Conservation (phyloP, 2,888 invertebrate genomes). For the Gari tellinella region DNA sequence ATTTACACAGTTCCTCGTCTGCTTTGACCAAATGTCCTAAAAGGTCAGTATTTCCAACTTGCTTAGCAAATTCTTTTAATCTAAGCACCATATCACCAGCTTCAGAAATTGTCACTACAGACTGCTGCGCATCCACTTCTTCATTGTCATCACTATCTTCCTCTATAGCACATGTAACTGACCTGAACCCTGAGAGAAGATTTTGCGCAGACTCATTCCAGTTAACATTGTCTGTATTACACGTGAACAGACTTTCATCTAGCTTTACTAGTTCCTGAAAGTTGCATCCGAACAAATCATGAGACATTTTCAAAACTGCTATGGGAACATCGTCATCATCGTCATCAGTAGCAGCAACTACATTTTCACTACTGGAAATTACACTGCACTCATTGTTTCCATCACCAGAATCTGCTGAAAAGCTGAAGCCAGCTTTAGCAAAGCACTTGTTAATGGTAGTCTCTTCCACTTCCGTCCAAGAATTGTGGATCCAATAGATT, state of each 20-base stretch:
- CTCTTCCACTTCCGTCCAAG: slow-evolving; percentile 13
- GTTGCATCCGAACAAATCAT: slow-evolving; percentile 4
- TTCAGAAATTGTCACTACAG: too few species aligned
- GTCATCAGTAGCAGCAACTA: too few species aligned
- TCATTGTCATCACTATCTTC: neutral
- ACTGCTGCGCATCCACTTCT: too few species aligned
- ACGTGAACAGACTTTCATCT: neutral
- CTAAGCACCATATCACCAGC: too few species aligned
- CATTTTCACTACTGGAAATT: neutral
- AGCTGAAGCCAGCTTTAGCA: slow-evolving; percentile 16
- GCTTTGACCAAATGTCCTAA: too few species aligned
- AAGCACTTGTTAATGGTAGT: slow-evolving; percentile 21
- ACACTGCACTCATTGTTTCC: neutral
- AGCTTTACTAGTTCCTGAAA: slow-evolving; percentile 2
- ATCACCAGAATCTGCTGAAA: too few species aligned
- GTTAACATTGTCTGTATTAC: neutral
- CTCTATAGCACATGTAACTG: neutral
- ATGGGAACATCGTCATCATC: slow-evolving; percentile 10
- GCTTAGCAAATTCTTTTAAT: too few species aligned
- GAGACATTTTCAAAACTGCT: neutral
- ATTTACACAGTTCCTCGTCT: too few species aligned
- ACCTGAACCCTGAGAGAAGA: neutral
- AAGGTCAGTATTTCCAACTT: too few species aligned
- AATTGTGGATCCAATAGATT: slow-evolving; percentile 9
- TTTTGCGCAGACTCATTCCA: slow-evolving; percentile 4